Evolutionary conservation across 2,888 invertebrate species (phyloP).

Genomic region (Apamea epomidion): DNA sequence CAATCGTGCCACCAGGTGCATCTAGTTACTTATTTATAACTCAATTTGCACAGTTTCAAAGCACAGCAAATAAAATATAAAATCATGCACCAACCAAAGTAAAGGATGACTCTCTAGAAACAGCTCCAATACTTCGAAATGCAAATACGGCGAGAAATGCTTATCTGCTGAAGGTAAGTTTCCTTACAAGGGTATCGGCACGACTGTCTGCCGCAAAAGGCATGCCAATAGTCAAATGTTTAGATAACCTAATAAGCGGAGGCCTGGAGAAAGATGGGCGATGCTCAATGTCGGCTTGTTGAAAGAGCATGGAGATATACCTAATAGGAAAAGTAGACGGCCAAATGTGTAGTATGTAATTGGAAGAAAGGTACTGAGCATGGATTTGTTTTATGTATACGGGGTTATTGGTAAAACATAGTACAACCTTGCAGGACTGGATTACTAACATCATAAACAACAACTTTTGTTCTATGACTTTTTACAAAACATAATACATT

Average conservation of each 20-base stretch:
- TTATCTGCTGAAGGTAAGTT: conserved; percentile 55
- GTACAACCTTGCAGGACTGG: no score
- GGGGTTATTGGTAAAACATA: no score
- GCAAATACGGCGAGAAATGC: conserved; percentile 56
- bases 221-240: conserved; percentile 62
- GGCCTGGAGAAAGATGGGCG: conserved; percentile 55
- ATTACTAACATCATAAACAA: no score
- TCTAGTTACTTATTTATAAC: conserved; percentile 28
- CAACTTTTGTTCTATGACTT: no score
- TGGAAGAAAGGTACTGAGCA: conserved; percentile 5
- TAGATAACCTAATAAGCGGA: conserved; percentile 66
- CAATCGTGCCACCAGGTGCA: background rate
- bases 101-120: conserved; percentile 36
- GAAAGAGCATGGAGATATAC: conserved; percentile 35
- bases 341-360: conserved; percentile 7
- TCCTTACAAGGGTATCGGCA: conserved; percentile 62
- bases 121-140: conserved; percentile 41
- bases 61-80: conserved; percentile 11
- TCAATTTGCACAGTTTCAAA: conserved; percentile 17
- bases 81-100: background rate
- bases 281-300: conserved; percentile 39
- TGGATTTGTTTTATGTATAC: background rate
- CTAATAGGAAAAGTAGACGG: conserved; percentile 2
- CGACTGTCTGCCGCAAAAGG: conserved; percentile 66
- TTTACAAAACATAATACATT: no score